Conservation (phyloP, 2,113 vertebrate species). For the Symphodus melops region DNA sequence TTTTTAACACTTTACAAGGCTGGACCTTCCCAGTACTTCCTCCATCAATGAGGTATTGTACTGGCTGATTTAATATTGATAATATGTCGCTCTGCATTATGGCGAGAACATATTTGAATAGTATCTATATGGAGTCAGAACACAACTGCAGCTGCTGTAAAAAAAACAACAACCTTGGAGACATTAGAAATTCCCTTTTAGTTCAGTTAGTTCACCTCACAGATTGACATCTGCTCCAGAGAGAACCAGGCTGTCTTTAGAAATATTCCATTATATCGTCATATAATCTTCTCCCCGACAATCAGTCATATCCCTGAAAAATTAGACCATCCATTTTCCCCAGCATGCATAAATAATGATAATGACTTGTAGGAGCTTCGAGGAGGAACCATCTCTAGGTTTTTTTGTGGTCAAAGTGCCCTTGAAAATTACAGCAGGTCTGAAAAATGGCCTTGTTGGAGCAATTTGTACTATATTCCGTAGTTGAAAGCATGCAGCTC, state of each 20-base stretch:
- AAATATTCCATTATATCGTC: conserved; percentile 32
- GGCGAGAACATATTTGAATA: too few relatives aligned
- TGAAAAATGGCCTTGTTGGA: conserved; percentile 72
- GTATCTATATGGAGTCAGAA: not conserved
- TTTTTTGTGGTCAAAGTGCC: conserved; percentile 74
- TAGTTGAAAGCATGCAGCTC: conserved; percentile 54
- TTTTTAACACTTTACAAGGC: too few relatives aligned
- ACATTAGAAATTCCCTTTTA: conserved; percentile 4
- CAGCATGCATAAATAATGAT: conserved; percentile 80
- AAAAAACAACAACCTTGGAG: conserved; percentile 9
- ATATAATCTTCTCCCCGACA: conserved; percentile 20
- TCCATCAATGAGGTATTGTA: not conserved
- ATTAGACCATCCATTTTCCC: conserved; percentile 46
- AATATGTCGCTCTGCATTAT: too few relatives aligned
- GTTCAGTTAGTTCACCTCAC: not conserved
- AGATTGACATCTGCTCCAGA: conserved; percentile 29
- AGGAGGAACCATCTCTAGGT: conserved; percentile 67
- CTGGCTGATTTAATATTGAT: not conserved
- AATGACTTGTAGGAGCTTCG: conserved; percentile 69
- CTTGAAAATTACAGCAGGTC: conserved; percentile 74
- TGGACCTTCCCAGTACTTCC: too few relatives aligned
- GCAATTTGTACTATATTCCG: conserved; percentile 61
- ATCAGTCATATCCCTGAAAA: conserved; percentile 53
- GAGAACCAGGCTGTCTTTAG: conserved; percentile 22
- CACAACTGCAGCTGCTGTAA: not conserved